Evolutionary conservation across 2,113 vertebrate species (phyloP).

Genomic region (Fulica atra): DNA sequence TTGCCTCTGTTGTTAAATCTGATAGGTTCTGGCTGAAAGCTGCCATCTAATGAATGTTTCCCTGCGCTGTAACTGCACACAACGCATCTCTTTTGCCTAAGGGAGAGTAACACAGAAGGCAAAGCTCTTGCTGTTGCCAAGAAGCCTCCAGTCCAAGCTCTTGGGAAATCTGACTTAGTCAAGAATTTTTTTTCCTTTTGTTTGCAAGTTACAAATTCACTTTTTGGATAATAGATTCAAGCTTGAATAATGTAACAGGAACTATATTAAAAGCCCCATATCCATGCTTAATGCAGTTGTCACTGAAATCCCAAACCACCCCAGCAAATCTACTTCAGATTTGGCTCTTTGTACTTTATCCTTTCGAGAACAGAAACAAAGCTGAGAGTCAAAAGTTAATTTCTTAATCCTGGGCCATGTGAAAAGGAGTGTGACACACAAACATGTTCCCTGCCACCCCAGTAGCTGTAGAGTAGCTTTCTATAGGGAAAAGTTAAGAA

Average conservation of each 20-base stretch:
- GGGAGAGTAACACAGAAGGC: background rate
- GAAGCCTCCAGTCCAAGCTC: background rate
- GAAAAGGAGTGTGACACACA: background rate
- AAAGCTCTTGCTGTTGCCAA: background rate
- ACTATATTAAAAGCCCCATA: background rate
- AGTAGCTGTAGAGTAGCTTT: background rate
- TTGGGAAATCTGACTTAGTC: background rate
- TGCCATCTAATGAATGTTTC: background rate
- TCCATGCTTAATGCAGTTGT: background rate
- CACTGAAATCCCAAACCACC: slow-evolving; percentile 3
- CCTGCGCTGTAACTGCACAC: background rate
- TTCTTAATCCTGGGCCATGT: background rate
- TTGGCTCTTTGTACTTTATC: background rate
- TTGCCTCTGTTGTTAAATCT: background rate
- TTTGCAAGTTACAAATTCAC: slow-evolving; percentile 18
- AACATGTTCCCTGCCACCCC: background rate
- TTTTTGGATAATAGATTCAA: background rate
- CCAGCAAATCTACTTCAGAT: background rate
- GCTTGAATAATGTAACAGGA: background rate
- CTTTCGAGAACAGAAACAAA: slow-evolving; percentile 12
- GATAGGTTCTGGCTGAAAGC: background rate
- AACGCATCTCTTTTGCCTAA: background rate
- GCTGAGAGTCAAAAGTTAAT: background rate
- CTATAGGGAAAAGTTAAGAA: background rate
- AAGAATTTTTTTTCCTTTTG: background rate